Base-by-base conservation (phyloP, 2,113 vertebrate species). In the Ophiodon elongatus region DNA sequence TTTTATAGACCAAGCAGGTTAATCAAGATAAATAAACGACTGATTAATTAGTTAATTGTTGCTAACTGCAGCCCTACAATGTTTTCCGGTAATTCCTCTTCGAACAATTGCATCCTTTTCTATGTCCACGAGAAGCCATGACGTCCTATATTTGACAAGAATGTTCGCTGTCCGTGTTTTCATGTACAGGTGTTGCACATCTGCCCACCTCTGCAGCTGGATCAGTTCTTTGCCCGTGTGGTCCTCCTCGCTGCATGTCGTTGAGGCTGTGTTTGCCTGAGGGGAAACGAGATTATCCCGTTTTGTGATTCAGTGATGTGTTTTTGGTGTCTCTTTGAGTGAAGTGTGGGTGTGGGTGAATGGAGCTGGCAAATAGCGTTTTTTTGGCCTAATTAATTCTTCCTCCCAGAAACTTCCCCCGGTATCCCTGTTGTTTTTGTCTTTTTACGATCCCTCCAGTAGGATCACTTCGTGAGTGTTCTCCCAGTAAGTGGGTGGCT, bases 401-500 rank as follows among this genome's bases (percentile, higher is more conserved):
- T 9, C 81, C 64, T 82, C 70, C 23, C 39, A 52, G 60, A 83
- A 84, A 75, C 72, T 47, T 88, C 77, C 9, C 19, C 31, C 29
- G 23, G 25, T 85, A 47, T 87, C 63, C 31, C 39, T 69, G 37
- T 68, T 82, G 11, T 21, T 23, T 19, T 8, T 56, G n/a, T n/a
- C 13, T 86, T 89, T 78, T 88, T 84, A 88, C 88, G 85, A 91
- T 85, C 78, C 83, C 77, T 29, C 67, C 84, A 87, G 77, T 90
- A 50, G 76, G 89, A 89, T 90, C 64, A 69, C 74, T 82, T 90
- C 88, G 89, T 90, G 88, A 90, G 80, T 62, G 60, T 62, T 82
- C 77, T 88, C 56, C 17, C 77, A 83, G 31, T 60, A 76, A 83
- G 91, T 90, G 88, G 89, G 91, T 83, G 89, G 91, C 89, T 92